Evolutionary conservation across 1,140 invertebrate species (phyloP), one percentile per base, ranked within the genome.

Genomic region (Globodera rostochiensis): DNA sequence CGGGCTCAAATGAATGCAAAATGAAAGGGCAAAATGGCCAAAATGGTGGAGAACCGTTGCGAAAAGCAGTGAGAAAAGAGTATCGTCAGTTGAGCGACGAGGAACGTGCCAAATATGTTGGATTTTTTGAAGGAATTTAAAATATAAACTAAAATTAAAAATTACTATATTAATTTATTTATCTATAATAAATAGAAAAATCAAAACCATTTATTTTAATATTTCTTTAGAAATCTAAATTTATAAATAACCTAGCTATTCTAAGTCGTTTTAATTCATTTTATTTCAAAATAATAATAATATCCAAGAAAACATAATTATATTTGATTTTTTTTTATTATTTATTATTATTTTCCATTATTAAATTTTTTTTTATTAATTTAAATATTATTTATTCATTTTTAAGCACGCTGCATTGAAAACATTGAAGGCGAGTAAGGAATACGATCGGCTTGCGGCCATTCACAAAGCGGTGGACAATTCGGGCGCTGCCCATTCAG

Each of bases 381-480:
- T 19, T 25, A 64, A 64, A 15, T 19, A 15, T 19, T 6, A 64
- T 2, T 6, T 64, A 6, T 19, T 19, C 1, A 60, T 13, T n/a
- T 79, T 82, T 25, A 25, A 78, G 76, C 90, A 91, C 80, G 82
- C 85, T 36, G 91, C 90, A 9, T 11, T 91, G 6, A 86, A 86
- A 21, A 74, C 83, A 57, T 74, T 91, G 13, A 91, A 91, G 77
- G 77, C 84, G 15, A 88, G 79, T 67, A 88, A 88, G 57, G 88
- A 88, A 66, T 89, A 87, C 66, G 88, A 89, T 70, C 64, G 87
- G 76, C 67, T 89, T 3, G 83, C 84, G 36, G 74, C 74, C 46
- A 77, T 86, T 25, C 85, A 86, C 77, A 84, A 86, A 15, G 81
- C 85, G 57, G 85, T 87, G 66, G 46, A 89, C 7, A 90, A 89